Base-by-base conservation (phyloP, 2,113 vertebrate genomes). In the Semicossyphus pulcher region DNA sequence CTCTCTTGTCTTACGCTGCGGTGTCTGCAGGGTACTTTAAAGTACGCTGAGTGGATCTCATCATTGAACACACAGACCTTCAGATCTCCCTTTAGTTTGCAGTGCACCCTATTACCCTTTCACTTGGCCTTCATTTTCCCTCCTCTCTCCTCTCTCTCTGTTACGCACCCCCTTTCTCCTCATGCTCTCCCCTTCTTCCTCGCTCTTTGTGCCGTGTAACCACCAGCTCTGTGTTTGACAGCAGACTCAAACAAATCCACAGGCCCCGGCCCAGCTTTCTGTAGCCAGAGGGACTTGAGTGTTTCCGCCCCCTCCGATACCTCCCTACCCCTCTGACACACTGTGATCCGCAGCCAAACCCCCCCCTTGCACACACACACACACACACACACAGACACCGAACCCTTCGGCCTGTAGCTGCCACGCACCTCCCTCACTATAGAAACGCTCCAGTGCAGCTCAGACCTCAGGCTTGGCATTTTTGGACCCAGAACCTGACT, bases 191-290 rank as follows among this genome's bases (percentile, higher is more conserved):
- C 51, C 18, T 39, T 59, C 58, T 25, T 45, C 69, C 61, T 76
- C 32, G 1, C 34, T 80, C 80, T 82, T 86, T 85, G 85, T 82
- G 79, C 86, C 49, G 78, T 62, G 54, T 68, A 77, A 73, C 78
- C 76, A 77, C 71, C 81, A 73, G 76, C 86, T 83, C 76, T 57
- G 68, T 86, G 87, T 88, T 87, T 88, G 88, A 88, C 89, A 86
- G 83, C 88, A 80, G 83, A 85, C 80, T 89, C 86, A 83, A 89
- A 88, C 81, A 88, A 85, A 89, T 83, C 88, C 84, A 83, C 86
- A 85, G 82, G 84, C 82, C 81, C 42, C 65, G 6, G 75, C 76
- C 85, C 77, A 73, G 80, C 72, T 72, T 44, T 75, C 80, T 81
- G 82, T 69, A 67, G 76, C 86, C 69, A 76, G 80, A 83, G 86